Conservation (phyloP, 2,797 vertebrate species). For the Urosaurus nigricauda region DNA sequence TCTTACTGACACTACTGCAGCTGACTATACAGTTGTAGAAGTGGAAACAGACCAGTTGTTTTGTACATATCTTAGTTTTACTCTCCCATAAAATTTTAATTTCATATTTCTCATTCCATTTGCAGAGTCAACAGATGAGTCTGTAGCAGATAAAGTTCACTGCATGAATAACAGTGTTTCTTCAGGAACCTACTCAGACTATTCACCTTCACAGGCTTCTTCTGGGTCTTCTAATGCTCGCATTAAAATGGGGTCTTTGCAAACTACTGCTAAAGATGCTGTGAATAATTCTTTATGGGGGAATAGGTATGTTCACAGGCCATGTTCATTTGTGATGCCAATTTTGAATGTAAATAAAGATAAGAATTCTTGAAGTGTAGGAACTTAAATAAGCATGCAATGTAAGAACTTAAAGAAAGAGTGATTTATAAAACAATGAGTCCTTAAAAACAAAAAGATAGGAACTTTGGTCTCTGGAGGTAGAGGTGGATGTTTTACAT, state of each 20-base stretch:
- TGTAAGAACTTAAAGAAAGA: neutral
- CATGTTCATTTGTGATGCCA: neutral
- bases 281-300: slow-evolving; percentile 95
- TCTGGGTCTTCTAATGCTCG: slow-evolving; percentile 96
- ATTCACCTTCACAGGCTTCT: slow-evolving; percentile 98
- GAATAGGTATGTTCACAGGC: slow-evolving; percentile 88
- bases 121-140: slow-evolving; percentile 97
- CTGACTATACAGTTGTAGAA: neutral
- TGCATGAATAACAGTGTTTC: slow-evolving; percentile 99
- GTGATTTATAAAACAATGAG: neutral
- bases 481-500: neutral
- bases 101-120: slow-evolving; percentile 63
- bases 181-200: slow-evolving; percentile 99
- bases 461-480: neutral
- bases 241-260: slow-evolving; percentile 89
- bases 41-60: neutral
- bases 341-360: neutral
- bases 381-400: neutral
- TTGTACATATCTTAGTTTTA: accelerated
- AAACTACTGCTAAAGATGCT: slow-evolving; percentile 91
- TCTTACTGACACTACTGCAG: too few species aligned
- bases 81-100: neutral
- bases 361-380: neutral
- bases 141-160: slow-evolving; percentile 96
- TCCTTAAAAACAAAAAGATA: neutral